Evolutionary conservation across 2,888 invertebrate genomes (phyloP).

Genomic region (Drosophila acutilabella): DNA sequence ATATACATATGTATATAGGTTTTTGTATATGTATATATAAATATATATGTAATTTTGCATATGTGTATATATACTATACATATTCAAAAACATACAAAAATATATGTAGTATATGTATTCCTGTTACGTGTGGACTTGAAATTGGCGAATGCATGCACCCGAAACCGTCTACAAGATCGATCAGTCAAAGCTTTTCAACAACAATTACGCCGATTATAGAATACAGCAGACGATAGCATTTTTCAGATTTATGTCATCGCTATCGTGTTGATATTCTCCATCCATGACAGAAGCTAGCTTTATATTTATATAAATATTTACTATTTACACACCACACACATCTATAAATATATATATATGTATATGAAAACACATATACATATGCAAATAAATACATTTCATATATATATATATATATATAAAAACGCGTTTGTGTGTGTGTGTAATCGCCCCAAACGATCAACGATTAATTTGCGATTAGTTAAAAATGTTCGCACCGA

Average conservation of each 20-base stretch:
- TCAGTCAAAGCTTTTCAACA: constrained; percentile 71
- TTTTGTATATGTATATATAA: too few relatives aligned
- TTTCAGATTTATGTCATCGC: constrained; percentile 1
- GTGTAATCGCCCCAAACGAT: constrained; percentile 12
- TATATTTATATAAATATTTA: constrained; percentile 2
- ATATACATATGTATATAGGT: neutral
- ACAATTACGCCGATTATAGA: constrained; percentile 14
- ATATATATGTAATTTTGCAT: neutral
- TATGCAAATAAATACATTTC: too few relatives aligned
- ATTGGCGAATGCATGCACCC: constrained; percentile 82
- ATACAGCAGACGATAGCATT: neutral
- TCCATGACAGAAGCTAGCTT: constrained; percentile 10
- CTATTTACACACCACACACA: neutral
- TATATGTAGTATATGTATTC: constrained; percentile 7
- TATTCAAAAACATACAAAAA: neutral
- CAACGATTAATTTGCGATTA: constrained; percentile 10
- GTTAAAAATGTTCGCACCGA: neutral
- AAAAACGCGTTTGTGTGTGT: constrained; percentile 34
- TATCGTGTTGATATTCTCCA: constrained; percentile 8
- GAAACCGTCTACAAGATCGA: constrained; percentile 83
- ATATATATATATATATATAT: constrained; percentile 17
- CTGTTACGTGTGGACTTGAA: constrained; percentile 36
- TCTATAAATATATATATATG: neutral
- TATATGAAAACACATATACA: too few relatives aligned
- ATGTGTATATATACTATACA: neutral